These are phyloP conservation scores for Pachyramphus minor DNA, from an alignment of 2,113 vertebrate genomes.

Conservation along the genomic window DNA sequence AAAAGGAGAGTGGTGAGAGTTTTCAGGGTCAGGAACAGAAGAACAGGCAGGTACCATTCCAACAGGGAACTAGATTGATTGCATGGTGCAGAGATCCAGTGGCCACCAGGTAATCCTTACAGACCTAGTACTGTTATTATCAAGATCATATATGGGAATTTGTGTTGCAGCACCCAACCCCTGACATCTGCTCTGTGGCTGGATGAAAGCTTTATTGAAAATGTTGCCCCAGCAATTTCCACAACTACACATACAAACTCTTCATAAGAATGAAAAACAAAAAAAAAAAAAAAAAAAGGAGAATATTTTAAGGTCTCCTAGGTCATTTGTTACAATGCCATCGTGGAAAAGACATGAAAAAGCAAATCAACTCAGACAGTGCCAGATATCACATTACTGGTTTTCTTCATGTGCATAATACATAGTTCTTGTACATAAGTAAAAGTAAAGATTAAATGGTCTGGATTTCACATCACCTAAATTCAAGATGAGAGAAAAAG, in stretches of 20 bases:
- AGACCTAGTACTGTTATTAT: background rate
- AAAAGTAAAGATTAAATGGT: background rate
- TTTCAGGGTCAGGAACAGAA: background rate
- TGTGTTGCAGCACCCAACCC: background rate
- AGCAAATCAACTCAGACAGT: background rate
- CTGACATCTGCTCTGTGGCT: background rate
- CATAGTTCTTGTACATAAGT: background rate
- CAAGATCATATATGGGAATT: background rate
- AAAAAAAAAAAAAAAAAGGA: accelerated
- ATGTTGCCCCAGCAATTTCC: background rate
- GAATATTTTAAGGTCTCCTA: background rate
- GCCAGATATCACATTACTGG: background rate
- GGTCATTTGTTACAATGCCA: background rate
- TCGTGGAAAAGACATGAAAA: background rate
- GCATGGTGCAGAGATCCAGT: background rate
- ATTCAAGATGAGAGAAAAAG: background rate
- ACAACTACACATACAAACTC: background rate
- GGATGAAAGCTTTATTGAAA: background rate
- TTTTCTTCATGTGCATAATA: background rate
- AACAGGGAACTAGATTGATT: background rate
- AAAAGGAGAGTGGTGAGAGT: background rate
- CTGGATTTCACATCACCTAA: constrained; percentile 21
- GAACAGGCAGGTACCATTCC: background rate
- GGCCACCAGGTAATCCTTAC: background rate
- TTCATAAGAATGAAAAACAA: background rate